Evolutionary conservation across 2,888 invertebrate species (phyloP), one percentile per base, ranked within the genome.

Genomic region (Zhengitettix transpicula): DNA sequence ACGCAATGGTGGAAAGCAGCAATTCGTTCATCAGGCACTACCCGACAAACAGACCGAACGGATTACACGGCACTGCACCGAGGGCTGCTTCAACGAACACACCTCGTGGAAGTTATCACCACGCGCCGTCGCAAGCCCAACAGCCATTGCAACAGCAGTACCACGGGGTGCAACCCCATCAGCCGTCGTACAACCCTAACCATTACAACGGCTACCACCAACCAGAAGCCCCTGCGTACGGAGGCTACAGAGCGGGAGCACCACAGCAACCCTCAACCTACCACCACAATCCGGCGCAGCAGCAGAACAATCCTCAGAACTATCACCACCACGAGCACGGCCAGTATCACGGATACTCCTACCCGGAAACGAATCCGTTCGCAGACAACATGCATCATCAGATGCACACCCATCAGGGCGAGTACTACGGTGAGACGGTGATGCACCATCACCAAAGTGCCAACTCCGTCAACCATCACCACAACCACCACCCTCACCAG

Each of bases 351-450:
- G 28, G 28, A 5, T 28, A 28, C 28, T 12, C 53, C 53, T 53
- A 53, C 53, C 78, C 80, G 17, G 81, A 78, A 67, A 74, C 78
- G 7, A 28, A 28, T 7, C 42, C 44, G n/a, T 52, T 55, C 56
- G 44, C 61, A 14, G 51, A 58, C 57, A 60, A 60, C 55, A 14
- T 56, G 53, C 57, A 61, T 61, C 57, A 58, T 51, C 51, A 55
- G 58, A 44, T 42, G 66, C 63, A 63, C 65, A 64, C 40, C 61
- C 65, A 42, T 56, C 44, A 61, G 57, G 44, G 63, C 61, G 69
- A 71, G 61, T 68, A 70, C 59, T 67, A 71, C 65, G 47, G n/a
- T 14, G 47, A 47, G n/a, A n/a, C n/a, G 14, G 47, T n/a, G 12
- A 47, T 14, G 14, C 47, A 47, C 47, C 47, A 47, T n/a, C 47